phyloP scores from a whole-genome alignment of 2,113 vertebrate species.

The Bambusicola thoracicus region DNA sequence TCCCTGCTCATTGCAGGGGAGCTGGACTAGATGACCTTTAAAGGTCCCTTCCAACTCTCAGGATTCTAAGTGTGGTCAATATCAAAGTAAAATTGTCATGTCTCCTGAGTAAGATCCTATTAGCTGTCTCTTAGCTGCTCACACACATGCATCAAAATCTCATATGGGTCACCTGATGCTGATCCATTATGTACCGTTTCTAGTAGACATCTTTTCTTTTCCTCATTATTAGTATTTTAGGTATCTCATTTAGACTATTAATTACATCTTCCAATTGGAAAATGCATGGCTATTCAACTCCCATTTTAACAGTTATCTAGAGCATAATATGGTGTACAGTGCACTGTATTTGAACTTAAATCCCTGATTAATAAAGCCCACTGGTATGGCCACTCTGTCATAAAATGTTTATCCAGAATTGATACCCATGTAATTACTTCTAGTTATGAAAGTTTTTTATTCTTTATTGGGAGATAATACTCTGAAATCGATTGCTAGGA shows the following conservation, averaged over 20 bases:
- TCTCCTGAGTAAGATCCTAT: background rate
- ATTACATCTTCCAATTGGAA: background rate
- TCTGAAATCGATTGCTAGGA: background rate
- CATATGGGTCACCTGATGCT: background rate
- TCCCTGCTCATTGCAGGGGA: too few relatives aligned
- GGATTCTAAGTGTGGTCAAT: background rate
- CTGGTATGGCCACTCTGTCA: background rate
- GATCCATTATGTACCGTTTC: background rate
- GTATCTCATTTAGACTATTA: background rate
- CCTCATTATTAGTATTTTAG: background rate
- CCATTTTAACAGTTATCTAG: background rate
- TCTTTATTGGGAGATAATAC: background rate
- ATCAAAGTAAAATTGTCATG: background rate
- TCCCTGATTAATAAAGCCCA: background rate
- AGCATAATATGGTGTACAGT: background rate
- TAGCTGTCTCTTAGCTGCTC: background rate
- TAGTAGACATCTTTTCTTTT: background rate
- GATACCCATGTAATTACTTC: background rate
- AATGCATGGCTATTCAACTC: background rate
- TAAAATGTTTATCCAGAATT: background rate
- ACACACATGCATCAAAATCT: background rate
- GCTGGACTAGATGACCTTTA: too few relatives aligned
- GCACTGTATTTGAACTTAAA: background rate
- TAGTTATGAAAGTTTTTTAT: background rate
- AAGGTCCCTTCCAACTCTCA: too few relatives aligned